These are phyloP conservation scores for Micrasema minimum DNA, from an alignment of 1,140 invertebrate genomes.

Conservation along the genomic window DNA sequence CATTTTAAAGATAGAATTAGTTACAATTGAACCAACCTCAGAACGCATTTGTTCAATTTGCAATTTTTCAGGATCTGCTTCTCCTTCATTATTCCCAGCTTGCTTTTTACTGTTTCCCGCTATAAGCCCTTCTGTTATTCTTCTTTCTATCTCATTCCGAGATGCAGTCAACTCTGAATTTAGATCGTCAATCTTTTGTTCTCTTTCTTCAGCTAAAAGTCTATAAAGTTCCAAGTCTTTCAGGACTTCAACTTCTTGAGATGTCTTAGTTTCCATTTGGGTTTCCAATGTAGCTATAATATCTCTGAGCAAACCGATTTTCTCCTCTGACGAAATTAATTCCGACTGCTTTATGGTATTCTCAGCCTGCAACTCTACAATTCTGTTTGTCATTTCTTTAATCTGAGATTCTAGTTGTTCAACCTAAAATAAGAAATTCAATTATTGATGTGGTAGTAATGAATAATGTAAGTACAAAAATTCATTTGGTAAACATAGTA, in stretches of 20 bases:
- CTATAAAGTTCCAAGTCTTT: constrained; percentile 61
- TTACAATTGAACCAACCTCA: constrained; percentile 24
- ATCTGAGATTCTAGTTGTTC: constrained; percentile 77
- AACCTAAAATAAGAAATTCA: constrained; percentile 63
- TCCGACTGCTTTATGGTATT: constrained; percentile 73
- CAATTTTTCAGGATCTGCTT: constrained; percentile 45
- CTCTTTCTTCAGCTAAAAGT: constrained; percentile 61
- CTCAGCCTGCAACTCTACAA: constrained; percentile 69
- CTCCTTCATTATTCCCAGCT: constrained; percentile 16
- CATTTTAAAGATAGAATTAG: too few species aligned
- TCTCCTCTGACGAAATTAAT: constrained; percentile 75
- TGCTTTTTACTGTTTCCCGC: constrained; percentile 43
- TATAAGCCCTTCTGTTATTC: constrained; percentile 56
- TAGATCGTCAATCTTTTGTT: constrained; percentile 60
- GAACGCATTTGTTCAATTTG: constrained; percentile 48
- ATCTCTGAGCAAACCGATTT: constrained; percentile 77
- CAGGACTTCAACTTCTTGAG: constrained; percentile 62
- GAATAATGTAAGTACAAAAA: too few species aligned
- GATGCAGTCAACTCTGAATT: constrained; percentile 60
- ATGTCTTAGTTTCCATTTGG: constrained; percentile 73
- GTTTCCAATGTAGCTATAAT: constrained; percentile 80
- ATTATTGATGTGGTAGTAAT: too few species aligned
- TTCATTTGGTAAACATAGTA: too few species aligned
- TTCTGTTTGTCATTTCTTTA: constrained; percentile 71
- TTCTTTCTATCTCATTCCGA: constrained; percentile 57